A percentile compares a stretch with the other conserved stretches of the same genome.
Evolutionary conservation across 2,797 vertebrate genomes (phyloP).

Genomic region (Microctenopoma lineatum): DNA sequence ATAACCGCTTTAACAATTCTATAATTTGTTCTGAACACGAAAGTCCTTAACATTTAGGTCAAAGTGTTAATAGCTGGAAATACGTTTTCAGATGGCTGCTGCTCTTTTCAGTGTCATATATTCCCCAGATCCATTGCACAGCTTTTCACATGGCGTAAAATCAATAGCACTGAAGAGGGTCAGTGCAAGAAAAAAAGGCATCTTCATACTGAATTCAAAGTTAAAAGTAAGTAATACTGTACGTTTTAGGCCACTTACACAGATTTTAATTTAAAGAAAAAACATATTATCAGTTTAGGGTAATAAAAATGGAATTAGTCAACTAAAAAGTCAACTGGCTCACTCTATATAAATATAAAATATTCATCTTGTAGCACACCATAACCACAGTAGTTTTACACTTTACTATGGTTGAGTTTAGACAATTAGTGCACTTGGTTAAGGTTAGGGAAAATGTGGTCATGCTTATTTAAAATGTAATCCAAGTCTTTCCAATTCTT

Average conservation of each 20-base stretch:
- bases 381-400: no score
- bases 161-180: slow-evolving; percentile 60
- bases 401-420: no score
- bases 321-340: no score
- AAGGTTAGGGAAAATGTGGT: no score
- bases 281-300: neutral
- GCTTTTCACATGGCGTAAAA: slow-evolving; percentile 51
- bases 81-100: slow-evolving; percentile 23
- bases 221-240: slow-evolving; percentile 18
- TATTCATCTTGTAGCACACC: no score
- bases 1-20: slow-evolving; percentile 7
- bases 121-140: slow-evolving; percentile 38
- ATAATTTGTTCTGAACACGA: slow-evolving; percentile 10
- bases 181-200: slow-evolving; percentile 22
- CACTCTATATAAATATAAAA: no score
- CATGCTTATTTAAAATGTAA: no score
- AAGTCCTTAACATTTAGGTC: slow-evolving; percentile 25
- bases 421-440: no score
- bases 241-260: slow-evolving; percentile 20
- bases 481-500: no score
- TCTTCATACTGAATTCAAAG: slow-evolving; percentile 26
- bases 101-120: slow-evolving; percentile 39
- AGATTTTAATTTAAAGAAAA: neutral
- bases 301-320: neutral
- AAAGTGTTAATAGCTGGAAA: slow-evolving; percentile 28